A percentile compares a stretch with the other conserved stretches of the same genome.
Evolutionary conservation across 2,113 vertebrate genomes (phyloP).

Genomic region (Ctenodactylus gundi): DNA sequence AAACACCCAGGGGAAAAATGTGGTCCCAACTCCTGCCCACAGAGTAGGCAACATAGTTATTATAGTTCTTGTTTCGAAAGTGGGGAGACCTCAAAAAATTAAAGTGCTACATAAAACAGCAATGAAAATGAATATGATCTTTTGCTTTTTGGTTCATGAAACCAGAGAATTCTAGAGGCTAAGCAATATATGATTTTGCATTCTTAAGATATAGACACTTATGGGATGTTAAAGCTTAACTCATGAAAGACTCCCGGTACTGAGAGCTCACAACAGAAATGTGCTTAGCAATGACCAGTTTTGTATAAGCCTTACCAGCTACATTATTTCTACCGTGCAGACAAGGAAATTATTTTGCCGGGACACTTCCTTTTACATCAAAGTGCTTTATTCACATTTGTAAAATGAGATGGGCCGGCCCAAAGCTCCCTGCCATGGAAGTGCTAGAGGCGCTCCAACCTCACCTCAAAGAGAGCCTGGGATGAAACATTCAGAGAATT

Average conservation of each 20-base stretch:
- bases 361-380: constrained; percentile 5
- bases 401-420: not conserved
- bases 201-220: not conserved
- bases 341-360: constrained; percentile 21
- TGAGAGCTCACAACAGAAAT: not conserved
- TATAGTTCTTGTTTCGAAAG: not conserved
- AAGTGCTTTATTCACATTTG: not conserved
- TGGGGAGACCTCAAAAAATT: constrained; percentile 21
- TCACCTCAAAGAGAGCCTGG: not conserved
- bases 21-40: not conserved
- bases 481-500: constrained; percentile 13
- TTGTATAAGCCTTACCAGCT: not conserved
- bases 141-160: not conserved
- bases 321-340: not conserved
- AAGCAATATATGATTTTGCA: not conserved
- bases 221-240: not conserved
- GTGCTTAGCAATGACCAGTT: not conserved
- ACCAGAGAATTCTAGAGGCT: not conserved
- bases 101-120: not conserved
- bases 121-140: not conserved
- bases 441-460: not conserved
- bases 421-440: not conserved
- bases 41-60: not conserved
- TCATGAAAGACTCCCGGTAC: not conserved
- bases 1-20: not conserved